A percentile compares a stretch with the other conserved stretches of the same genome.
These are phyloP conservation scores for Rotaria macrura DNA, from an alignment of 2,888 invertebrate species.

Conservation along the genomic window DNA sequence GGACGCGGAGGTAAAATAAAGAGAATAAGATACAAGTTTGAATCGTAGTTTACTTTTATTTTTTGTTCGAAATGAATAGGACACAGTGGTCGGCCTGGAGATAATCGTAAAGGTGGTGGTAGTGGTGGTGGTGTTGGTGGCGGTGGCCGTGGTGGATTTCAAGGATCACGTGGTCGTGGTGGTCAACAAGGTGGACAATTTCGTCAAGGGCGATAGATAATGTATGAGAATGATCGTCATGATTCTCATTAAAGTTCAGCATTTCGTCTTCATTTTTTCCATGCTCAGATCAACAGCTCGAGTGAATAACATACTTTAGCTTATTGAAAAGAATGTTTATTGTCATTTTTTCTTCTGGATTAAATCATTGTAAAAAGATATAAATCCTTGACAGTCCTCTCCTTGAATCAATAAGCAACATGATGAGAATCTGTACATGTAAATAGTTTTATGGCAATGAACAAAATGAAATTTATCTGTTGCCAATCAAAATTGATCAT, in stretches of 20 bases:
- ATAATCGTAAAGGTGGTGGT: not conserved
- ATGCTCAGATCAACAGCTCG: not conserved
- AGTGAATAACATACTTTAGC: not conserved
- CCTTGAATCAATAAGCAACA: not conserved
- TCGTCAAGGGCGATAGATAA: not conserved
- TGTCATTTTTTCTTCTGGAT: not conserved
- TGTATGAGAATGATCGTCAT: not conserved
- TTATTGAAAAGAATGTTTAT: not conserved
- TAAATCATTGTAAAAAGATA: not conserved
- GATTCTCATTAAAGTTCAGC: not conserved
- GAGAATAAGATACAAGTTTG: no score
- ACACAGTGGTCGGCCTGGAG: not conserved
- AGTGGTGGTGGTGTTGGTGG: not conserved
- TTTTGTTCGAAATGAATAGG: not conserved
- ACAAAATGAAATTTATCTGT: no score
- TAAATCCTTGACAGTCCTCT: not conserved
- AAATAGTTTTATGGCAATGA: no score
- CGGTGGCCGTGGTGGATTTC: not conserved
- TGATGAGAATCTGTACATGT: not conserved
- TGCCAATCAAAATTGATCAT: no score
- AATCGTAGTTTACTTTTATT: no score
- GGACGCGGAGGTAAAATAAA: constrained; percentile 15
- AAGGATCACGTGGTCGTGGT: not conserved
- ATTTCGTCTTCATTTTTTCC: not conserved
- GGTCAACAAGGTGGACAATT: constrained; percentile 24